Percentiles rank a stretch among this genome's conserved stretches.
Conservation (phyloP, 2,888 invertebrate species). For the Rhodophaea formosa region DNA sequence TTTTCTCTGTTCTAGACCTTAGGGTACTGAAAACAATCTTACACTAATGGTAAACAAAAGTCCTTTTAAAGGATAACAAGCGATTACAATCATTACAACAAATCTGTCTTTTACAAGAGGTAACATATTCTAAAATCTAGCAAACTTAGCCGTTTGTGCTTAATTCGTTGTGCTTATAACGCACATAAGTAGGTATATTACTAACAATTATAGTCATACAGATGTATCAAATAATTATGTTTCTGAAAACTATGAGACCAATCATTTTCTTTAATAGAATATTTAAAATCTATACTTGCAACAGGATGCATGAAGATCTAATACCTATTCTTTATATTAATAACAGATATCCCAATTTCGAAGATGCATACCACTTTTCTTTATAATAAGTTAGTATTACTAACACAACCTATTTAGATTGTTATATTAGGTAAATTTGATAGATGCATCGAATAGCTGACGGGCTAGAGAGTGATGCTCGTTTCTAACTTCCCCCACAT, state of each 20-base stretch:
- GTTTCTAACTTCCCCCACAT: too few species aligned
- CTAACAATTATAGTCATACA: conserved; percentile 38
- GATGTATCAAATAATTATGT: conserved; percentile 44
- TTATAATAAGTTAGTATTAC: too few species aligned
- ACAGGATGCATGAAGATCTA: too few species aligned
- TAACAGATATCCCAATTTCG: too few species aligned
- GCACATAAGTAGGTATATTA: conserved; percentile 41
- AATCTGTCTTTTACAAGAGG: conserved; percentile 71
- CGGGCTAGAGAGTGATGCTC: too few species aligned
- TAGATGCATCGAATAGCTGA: too few species aligned
- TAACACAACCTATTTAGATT: too few species aligned
- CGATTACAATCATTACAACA: conserved; percentile 62
- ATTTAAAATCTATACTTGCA: not conserved
- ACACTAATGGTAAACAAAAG: conserved; percentile 62
- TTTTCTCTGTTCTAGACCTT: conserved; percentile 58
- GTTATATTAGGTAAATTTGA: too few species aligned
- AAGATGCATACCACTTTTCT: too few species aligned
- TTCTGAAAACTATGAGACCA: conserved; percentile 24
- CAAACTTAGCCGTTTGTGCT: conserved; percentile 59
- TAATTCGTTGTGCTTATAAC: conserved; percentile 57
- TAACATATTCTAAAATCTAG: conserved; percentile 59
- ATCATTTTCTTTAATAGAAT: not conserved
- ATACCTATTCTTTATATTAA: too few species aligned
- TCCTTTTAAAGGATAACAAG: conserved; percentile 79
- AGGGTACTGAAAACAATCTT: conserved; percentile 62